Conservation (phyloP, 1,140 invertebrate species). For the Apis cerana region DNA sequence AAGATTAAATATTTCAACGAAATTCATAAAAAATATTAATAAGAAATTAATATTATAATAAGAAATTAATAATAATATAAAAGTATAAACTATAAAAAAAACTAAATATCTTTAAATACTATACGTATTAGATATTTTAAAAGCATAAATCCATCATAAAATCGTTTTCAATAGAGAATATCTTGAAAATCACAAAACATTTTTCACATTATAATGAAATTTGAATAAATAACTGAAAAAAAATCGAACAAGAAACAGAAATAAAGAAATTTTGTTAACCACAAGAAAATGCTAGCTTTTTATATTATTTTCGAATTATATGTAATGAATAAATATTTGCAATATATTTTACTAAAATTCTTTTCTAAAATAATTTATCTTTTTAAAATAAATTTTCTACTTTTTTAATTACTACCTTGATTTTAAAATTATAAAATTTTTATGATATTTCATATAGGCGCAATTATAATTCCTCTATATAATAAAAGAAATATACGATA, state of each 20-base stretch:
- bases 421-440: no score
- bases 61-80: not conserved
- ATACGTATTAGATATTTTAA: not conserved
- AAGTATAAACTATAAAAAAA: not conserved
- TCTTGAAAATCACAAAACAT: not conserved
- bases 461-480: no score
- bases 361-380: no score
- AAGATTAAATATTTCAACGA: not conserved
- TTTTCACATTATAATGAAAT: conserved; percentile 28
- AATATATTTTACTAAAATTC: not conserved
- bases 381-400: not conserved
- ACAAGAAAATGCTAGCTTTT: not conserved
- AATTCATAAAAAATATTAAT: not conserved
- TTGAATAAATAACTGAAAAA: not conserved
- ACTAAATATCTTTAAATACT: not conserved
- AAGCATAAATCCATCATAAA: not conserved
- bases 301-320: not conserved
- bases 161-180: not conserved
- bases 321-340: not conserved
- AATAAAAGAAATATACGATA: not conserved
- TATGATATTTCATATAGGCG: no score
- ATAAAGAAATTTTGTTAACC: not conserved
- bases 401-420: not conserved
- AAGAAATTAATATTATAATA: not conserved
- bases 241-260: not conserved